Conservation (phyloP, 2,797 vertebrate genomes). For the Rhynchotus rufescens region DNA sequence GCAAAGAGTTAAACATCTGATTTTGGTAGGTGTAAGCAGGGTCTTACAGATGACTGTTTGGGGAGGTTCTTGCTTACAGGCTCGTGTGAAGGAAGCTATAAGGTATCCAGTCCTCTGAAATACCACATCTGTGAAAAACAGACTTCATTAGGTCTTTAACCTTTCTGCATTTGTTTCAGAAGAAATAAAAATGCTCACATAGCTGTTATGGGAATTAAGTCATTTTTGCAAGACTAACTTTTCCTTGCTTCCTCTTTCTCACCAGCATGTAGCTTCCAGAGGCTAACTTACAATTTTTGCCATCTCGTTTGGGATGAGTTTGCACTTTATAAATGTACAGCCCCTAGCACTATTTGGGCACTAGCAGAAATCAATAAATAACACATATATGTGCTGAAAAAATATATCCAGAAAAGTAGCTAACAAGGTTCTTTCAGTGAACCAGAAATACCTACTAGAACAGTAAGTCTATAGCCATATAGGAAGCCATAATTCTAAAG, state of each 20-base stretch:
- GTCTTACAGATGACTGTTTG: not conserved
- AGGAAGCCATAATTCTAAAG: not conserved
- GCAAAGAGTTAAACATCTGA: not conserved
- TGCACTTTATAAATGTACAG: not conserved
- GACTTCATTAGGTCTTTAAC: not conserved
- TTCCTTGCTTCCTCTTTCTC: not conserved
- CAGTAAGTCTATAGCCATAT: not conserved
- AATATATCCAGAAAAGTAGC: not conserved
- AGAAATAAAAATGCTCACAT: not conserved
- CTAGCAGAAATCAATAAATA: not conserved
- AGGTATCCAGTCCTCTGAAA: not conserved
- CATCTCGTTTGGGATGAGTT: not conserved
- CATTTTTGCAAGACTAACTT: not conserved
- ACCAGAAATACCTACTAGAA: not conserved
- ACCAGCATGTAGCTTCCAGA: not conserved
- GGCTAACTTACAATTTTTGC: not conserved
- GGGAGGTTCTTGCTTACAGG: not conserved
- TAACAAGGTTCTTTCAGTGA: not conserved
- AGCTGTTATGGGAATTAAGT: not conserved
- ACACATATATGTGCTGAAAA: not conserved
- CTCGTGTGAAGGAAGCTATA: not conserved
- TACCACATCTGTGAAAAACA: not conserved
- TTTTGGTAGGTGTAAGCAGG: slow-evolving; percentile 43
- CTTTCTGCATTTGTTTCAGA: not conserved
- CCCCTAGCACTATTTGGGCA: not conserved